Percentiles rank a stretch among this genome's conserved stretches.
phyloP scores from a whole-genome alignment of 2,888 invertebrate genomes.

The Creontiades dilutus region DNA sequence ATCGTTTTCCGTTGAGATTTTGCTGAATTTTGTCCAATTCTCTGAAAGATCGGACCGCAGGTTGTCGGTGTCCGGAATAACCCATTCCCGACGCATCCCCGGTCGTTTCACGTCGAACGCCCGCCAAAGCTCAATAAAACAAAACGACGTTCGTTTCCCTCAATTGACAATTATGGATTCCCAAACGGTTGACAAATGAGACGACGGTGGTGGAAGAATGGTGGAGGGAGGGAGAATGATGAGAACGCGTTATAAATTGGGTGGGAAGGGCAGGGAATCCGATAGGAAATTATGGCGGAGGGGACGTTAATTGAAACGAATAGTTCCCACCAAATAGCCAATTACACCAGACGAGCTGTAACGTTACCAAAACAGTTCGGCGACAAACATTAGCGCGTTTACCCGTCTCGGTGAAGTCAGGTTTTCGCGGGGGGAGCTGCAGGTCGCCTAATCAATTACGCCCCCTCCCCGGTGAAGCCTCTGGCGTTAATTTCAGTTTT shows the following conservation, averaged over 20 bases:
- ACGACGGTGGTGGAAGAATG: neutral
- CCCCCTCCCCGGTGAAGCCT: neutral
- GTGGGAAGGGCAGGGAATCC: neutral
- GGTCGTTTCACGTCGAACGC: neutral
- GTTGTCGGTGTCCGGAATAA: too few species aligned
- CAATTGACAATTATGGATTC: constrained; percentile 18
- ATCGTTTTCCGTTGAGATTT: too few species aligned
- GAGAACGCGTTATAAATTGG: constrained; percentile 20
- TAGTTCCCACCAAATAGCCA: constrained; percentile 25
- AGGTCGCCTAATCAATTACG: neutral
- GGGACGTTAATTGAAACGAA: constrained; percentile 13
- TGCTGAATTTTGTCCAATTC: too few species aligned
- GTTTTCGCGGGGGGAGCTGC: neutral
- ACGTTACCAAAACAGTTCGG: constrained; percentile 21
- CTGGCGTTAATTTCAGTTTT: constrained; percentile 17
- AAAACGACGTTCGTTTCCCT: neutral
- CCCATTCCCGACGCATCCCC: too few species aligned
- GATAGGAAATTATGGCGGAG: constrained; percentile 19
- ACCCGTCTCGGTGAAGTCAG: constrained; percentile 6
- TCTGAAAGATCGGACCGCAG: too few species aligned
- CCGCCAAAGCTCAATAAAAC: neutral
- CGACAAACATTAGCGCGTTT: constrained; percentile 9
- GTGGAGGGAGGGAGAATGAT: constrained; percentile 3
- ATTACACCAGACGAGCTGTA: neutral
- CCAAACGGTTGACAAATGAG: neutral